phyloP scores from a whole-genome alignment of 1,140 invertebrate genomes.

The Heliconius himera region DNA sequence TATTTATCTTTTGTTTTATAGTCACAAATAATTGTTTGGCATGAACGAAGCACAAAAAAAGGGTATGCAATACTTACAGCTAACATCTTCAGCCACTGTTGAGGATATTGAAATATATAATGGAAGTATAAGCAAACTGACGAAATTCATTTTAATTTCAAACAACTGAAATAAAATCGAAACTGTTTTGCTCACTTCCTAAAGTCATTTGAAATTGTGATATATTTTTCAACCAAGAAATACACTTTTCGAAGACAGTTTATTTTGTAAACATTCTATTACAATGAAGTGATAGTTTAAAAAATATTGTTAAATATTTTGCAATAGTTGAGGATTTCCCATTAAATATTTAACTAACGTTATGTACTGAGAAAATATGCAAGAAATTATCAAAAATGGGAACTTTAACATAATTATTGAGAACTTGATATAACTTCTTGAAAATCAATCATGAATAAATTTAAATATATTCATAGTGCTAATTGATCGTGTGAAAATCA shows the following conservation, averaged over 20 bases:
- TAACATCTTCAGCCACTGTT: constrained; percentile 44
- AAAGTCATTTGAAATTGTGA: constrained; percentile 17
- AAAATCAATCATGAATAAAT: too few species aligned
- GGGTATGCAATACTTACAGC: constrained; percentile 41
- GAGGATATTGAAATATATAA: constrained; percentile 18
- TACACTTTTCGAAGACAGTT: constrained; percentile 43
- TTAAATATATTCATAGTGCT: too few species aligned
- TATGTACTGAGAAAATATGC: not conserved
- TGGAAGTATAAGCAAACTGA: constrained; percentile 3
- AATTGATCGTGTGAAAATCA: too few species aligned
- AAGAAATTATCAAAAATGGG: not conserved
- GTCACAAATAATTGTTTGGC: too few species aligned
- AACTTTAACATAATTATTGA: not conserved
- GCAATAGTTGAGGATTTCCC: constrained; percentile 32
- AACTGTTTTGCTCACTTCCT: not conserved
- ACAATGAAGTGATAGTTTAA: constrained; percentile 36
- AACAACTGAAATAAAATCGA: not conserved
- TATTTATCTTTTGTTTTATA: not conserved
- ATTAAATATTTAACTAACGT: constrained; percentile 32
- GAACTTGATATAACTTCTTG: too few species aligned
- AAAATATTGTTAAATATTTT: constrained; percentile 41
- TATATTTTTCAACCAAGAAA: constrained; percentile 44
- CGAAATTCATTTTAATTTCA: not conserved
- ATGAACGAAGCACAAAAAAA: not conserved
- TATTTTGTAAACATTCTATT: constrained; percentile 57